Base-by-base conservation (phyloP, 2,888 invertebrate genomes). In the Falcaria lacertinaria region DNA sequence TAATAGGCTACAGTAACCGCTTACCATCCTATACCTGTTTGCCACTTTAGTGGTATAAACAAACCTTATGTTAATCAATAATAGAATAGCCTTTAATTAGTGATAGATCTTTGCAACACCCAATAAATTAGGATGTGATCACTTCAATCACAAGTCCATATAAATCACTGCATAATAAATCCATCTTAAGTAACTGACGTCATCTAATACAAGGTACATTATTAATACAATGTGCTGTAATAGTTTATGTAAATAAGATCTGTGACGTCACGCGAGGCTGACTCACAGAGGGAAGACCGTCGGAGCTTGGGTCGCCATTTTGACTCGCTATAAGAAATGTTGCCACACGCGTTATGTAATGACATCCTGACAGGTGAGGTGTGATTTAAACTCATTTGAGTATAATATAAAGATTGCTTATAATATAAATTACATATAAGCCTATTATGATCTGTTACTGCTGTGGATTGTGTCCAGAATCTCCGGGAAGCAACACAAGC, bases 261-360 rank as follows among this genome's bases (percentile, higher is more conserved):
- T 52, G 52, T 50, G 50, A 50, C 50, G 52, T 69, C 64, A 65
- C 60, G 62, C 52, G 58, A 55, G 53, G 22, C 50, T 69, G 69
- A 68, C 28, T 71, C 68, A 71, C 50, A 33, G 46, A 55, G 56
- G 50, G 49, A 48, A 57, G 57, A 45, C 48, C 41, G 44, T 42
- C 43, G 41, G 45, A 34, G 8, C 13, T 6, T 19, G 19, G n/a
- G 19, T 19, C 19, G 19, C 19, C 19, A 19, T 19, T 19, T 19
- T 19, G 6, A 3, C 0, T 37, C 40, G 41, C 42, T 43, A 47
- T 47, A 45, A 42, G 47, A 41, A 44, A 39, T 34, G 34, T 45
- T 51, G 48, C 41, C 46, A 37, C 47, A 44, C 34, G 34, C 33
- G 39, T 42, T 28, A 28, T 28, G 28, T 42, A 11, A 28, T 28